Percentiles rank a stretch among this genome's conserved stretches.
These are phyloP conservation scores for Tragelaphus buxtoni DNA, from an alignment of 2,113 vertebrate species.

Conservation along the genomic window DNA sequence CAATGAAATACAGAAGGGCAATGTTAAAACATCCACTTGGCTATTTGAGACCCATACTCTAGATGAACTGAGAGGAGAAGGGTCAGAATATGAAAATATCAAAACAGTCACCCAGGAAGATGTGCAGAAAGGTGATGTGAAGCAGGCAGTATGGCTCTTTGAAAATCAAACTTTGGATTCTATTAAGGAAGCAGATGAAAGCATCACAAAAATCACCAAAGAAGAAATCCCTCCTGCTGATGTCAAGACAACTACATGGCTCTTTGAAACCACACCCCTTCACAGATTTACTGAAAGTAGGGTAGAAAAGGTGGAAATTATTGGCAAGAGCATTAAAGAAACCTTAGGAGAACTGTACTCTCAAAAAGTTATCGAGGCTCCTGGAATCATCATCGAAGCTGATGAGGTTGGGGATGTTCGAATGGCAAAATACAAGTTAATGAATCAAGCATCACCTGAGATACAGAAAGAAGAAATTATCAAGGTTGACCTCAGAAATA, in stretches of 20 bases:
- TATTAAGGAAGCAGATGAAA: conserved; percentile 84
- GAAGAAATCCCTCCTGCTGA: conserved; percentile 89
- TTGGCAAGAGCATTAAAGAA: conserved; percentile 90
- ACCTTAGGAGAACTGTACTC: conserved; percentile 90
- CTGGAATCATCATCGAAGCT: conserved; percentile 90
- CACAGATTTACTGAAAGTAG: conserved; percentile 87
- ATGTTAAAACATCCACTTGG: conserved; percentile 92
- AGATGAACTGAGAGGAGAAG: conserved; percentile 88
- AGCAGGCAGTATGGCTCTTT: conserved; percentile 92
- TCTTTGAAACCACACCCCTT: conserved; percentile 94
- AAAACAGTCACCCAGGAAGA: conserved; percentile 88
- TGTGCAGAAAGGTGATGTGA: conserved; percentile 88
- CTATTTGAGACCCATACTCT: conserved; percentile 92
- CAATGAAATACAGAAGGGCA: conserved; percentile 90
- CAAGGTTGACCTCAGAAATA: conserved; percentile 87
- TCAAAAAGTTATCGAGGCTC: conserved; percentile 88
- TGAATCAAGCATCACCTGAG: conserved; percentile 88
- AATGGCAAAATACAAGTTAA: conserved; percentile 93
- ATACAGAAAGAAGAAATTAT: conserved; percentile 92
- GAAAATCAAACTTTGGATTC: conserved; percentile 90
- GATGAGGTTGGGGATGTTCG: conserved; percentile 92
- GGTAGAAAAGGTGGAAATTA: conserved; percentile 85
- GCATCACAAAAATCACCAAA: conserved; percentile 51
- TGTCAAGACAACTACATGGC: conserved; percentile 91
- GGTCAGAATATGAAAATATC: conserved; percentile 85